Evolutionary conservation across 2,888 invertebrate genomes (phyloP), one percentile per base, ranked within the genome.

Genomic region (Horisme vitalbata): DNA sequence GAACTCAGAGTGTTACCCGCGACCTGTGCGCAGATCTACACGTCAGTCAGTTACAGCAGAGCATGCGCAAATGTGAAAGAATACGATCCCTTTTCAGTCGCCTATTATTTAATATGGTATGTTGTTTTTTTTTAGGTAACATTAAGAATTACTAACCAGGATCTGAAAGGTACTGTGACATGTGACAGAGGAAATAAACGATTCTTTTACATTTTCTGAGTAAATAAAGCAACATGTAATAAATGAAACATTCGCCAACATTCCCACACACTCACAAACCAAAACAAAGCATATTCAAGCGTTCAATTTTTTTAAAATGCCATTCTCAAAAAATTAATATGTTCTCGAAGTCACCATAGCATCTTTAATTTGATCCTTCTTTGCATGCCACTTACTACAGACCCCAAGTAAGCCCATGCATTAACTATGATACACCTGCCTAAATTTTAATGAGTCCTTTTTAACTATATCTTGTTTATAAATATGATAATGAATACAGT

Each of bases 1-100:
- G 81, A 71, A 33, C 61, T 55, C 44, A 81, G 35, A 46, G 31
- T 70, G 46, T 54, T 71, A 9, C 67, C 63, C 2, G 63, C 48
- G 14, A 78, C 65, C 71, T 74, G 50, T 4, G 0, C 10, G 14
- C 31, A 30, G 8, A 21, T 33, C 4, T 8, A 13, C 15, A 5
- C 5, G 4, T 31, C 10, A n/a, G 20, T 5, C 11, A 18, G 5
- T 5, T 5, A 18, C 18, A 18, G 18, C 18, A 18, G 4, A 5
- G 5, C 2, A 18, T 18, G 18, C 18, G 18, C n/a, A n/a, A n/a
- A n/a, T n/a, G n/a, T n/a, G n/a, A n/a, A n/a, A n/a, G n/a, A n/a
- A n/a, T n/a, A n/a, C n/a, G n/a, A n/a, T n/a, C n/a, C n/a, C n/a
- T n/a, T n/a, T n/a, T n/a, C n/a, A n/a, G n/a, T n/a, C n/a, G n/a